phyloP scores from a whole-genome alignment of 1,140 invertebrate genomes.

The Neodiprion fabricii region DNA sequence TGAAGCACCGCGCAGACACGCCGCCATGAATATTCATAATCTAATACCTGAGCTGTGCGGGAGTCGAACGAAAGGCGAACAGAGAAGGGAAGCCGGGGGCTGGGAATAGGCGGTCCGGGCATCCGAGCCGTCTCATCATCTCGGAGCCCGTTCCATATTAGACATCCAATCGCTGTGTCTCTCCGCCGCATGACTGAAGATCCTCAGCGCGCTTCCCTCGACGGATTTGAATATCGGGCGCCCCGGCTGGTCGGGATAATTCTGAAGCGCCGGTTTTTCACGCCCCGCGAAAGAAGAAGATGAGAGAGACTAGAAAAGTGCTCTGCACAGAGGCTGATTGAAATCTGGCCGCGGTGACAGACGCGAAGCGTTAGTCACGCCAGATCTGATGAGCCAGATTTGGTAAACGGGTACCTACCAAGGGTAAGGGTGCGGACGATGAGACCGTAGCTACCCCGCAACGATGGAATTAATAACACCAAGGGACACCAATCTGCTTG shows the following conservation, averaged over 20 bases:
- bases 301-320: too few relatives aligned
- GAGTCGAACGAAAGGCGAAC: too few relatives aligned
- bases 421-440: conserved; percentile 40
- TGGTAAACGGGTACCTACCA: conserved; percentile 15
- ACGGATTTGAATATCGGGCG: not conserved
- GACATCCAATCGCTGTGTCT: not conserved
- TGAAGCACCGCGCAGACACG: conserved; percentile 61
- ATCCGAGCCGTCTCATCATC: conserved; percentile 3
- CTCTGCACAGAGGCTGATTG: too few relatives aligned
- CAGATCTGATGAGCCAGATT: conserved; percentile 52
- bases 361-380: conserved; percentile 48
- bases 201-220: not conserved
- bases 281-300: too few relatives aligned
- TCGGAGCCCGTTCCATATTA: conserved; percentile 7
- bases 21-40: conserved; percentile 64
- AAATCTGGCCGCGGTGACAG: conserved; percentile 14
- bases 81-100: not conserved
- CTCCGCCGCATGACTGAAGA: not conserved
- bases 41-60: conserved; percentile 58
- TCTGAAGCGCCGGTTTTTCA: too few relatives aligned
- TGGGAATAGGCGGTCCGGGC: not conserved
- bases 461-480: conserved; percentile 60
- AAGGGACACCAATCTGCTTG: conserved; percentile 50
- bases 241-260: not conserved
- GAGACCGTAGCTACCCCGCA: not conserved